Evolutionary conservation across 2,797 vertebrate species (phyloP), one percentile per base, ranked within the genome.

Genomic region (Clarias platycephalus): DNA sequence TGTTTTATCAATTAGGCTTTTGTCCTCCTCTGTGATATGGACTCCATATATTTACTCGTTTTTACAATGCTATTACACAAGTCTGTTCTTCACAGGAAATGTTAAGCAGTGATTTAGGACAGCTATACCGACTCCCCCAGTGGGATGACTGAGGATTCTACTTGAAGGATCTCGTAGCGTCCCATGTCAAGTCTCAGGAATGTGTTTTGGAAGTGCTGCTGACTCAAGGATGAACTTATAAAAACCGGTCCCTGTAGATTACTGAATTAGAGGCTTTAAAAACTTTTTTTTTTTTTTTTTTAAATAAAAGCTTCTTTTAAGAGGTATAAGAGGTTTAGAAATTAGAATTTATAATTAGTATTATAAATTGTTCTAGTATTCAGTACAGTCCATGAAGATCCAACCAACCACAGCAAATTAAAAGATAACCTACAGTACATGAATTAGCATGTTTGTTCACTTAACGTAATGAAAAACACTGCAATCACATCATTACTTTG

Each of bases 211-310:
- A 72, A 77, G 57, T 82, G 79, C 67, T 81, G 53, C 81, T 86
- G 81, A 86, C 77, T 85, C 81, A 80, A 83, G 76, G 60, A 80
- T 70, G 81, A 85, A 88, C 81, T 84, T 80, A 84, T 77, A 88
- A 83, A 34, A 89, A 58, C 60, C 40, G n/a, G 66, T 80, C 62
- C 81, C 70, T 24, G 34, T 66, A 66, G 83, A 70, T 76, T n/a
- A 60, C 31, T 75, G n/a, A 80, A 74, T 34, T 80, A 12, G 31
- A 28, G n/a, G 78, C 60, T 68, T 53, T 8, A 2, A 66, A 12
- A 37, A 60, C 34, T 77, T 34, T 37, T 55, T 77, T 34, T 60
- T 40, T 40, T 4, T 37, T 37, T n/a, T n/a, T n/a, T n/a, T n/a
- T n/a, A 37, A 40, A 40, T 6, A 40, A 62, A 37, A 77, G 31